Evolutionary conservation across 2,888 invertebrate species (phyloP), one percentile per base, ranked within the genome.

Genomic region (Macrosoma leucophasiata): DNA sequence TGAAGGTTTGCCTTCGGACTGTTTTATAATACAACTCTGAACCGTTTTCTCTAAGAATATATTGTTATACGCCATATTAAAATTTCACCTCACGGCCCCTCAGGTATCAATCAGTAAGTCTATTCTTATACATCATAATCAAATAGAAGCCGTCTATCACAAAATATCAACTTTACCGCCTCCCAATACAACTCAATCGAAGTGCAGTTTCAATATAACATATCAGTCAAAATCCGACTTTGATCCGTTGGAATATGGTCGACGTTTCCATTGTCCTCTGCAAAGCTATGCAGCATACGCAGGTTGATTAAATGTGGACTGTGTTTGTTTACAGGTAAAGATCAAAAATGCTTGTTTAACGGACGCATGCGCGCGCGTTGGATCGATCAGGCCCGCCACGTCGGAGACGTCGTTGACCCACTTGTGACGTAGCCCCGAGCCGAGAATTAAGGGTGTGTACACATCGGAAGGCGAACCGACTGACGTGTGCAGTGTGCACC

Each of bases 371-470:
- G 81, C 50, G 62, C 29, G 18, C 43, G 35, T 22, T 39, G 63
- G 78, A 79, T 82, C 81, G 81, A 81, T 82, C 67, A 42, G 39
- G 53, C 36, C 50, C 59, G 69, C 57, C 71, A 64, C 63, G 69
- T 59, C 57, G 71, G 63, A 67, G 68, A 62, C 71, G 72, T 51
- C 60, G 57, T 49, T 77, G 78, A 77, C 79, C 81, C 62, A 78
- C 43, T 71, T 79, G 67, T 55, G 53, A 50, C 56, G 58, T 58
- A 52, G 55, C 41, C n/a, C n/a, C 39, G 40, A 45, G 41, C 31
- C 41, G 43, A 37, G 36, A 24, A 8, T 23, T 29, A 33, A 26
- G 34, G 34, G 29, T 25, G 22, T 12, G 24, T 23, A 34, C 34
- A 33, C 28, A 34, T 33, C 15, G 11, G n/a, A 10, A n/a, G n/a